Conservation (phyloP, 2,113 vertebrate species). For the Myrmecophaga tridactyla region DNA sequence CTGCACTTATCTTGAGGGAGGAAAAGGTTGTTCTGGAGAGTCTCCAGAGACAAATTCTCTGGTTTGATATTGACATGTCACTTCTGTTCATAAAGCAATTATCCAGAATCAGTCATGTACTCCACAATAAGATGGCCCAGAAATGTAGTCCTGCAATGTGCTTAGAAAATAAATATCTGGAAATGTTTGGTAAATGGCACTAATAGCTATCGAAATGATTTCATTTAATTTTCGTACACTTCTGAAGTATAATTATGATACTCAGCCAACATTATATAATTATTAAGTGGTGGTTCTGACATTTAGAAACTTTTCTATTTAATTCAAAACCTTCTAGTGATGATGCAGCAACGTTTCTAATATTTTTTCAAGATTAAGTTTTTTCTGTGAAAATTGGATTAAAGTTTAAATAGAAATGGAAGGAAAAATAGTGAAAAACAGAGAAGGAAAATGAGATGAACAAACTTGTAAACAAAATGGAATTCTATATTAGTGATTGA, state of each 20-base stretch:
- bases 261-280: background rate
- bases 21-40: background rate
- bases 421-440: background rate
- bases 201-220: background rate
- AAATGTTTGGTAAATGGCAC: background rate
- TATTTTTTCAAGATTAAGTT: background rate
- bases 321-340: background rate
- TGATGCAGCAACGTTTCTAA: background rate
- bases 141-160: background rate
- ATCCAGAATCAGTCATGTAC: background rate
- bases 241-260: background rate
- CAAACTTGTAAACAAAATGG: background rate
- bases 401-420: background rate
- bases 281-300: background rate
- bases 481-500: background rate
- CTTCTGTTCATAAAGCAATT: background rate
- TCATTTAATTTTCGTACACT: background rate
- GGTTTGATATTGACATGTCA: background rate
- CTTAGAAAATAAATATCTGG: background rate
- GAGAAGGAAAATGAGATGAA: background rate
- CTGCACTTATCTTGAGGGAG: background rate
- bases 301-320: background rate
- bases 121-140: background rate
- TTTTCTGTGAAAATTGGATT: conserved; percentile 5
- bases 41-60: background rate